A percentile compares a stretch with the other conserved stretches of the same genome.
Evolutionary conservation across 2,888 invertebrate species (phyloP).

Genomic region (Atethmia centrago): DNA sequence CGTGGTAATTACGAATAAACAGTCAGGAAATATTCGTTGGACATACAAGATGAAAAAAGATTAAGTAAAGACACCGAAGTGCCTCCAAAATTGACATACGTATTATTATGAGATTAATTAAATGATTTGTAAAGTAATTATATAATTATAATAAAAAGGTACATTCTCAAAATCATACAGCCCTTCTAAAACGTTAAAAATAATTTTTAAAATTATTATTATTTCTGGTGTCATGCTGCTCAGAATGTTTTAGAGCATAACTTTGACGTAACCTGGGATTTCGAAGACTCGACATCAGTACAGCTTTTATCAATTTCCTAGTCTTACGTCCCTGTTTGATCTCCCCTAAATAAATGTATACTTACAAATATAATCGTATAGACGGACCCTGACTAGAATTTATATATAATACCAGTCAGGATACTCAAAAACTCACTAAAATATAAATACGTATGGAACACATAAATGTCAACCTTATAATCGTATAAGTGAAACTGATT

Average conservation of each 20-base stretch:
- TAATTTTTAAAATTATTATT: background rate
- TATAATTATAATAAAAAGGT: background rate
- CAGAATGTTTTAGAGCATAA: background rate
- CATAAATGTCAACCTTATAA: background rate
- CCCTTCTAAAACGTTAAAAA: background rate
- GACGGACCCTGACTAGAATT: background rate
- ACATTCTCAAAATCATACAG: background rate
- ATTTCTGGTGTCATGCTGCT: background rate
- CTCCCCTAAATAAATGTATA: background rate
- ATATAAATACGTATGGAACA: background rate
- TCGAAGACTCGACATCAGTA: background rate
- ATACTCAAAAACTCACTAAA: background rate
- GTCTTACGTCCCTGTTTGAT: constrained; percentile 13
- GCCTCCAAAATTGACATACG: background rate
- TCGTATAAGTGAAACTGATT: too few species aligned
- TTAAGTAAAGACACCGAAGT: background rate
- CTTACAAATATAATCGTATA: background rate
- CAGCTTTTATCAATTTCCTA: background rate
- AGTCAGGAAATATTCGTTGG: constrained; percentile 42
- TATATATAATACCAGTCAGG: too few species aligned
- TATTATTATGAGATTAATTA: background rate
- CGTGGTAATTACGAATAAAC: constrained; percentile 14
- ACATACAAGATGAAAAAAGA: background rate
- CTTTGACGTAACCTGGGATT: background rate
- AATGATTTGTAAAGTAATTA: background rate